phyloP scores from a whole-genome alignment of 1,140 invertebrate genomes.

The Ceratina japonica region DNA sequence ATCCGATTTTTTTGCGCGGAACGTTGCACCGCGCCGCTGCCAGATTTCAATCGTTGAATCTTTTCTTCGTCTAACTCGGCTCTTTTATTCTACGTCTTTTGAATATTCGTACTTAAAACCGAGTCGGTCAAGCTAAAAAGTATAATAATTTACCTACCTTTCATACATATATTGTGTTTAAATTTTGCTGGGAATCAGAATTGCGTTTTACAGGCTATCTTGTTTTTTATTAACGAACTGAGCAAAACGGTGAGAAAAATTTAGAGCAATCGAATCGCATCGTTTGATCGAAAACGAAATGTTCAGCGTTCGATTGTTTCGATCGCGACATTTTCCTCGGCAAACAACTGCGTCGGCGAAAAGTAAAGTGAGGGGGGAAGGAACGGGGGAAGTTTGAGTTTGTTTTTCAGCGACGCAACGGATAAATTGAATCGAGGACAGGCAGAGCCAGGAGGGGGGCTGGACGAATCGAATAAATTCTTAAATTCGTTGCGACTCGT shows the following conservation, averaged over 20 bases:
- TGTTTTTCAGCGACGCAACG: not conserved
- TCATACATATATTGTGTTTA: too few species aligned
- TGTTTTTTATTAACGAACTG: too few species aligned
- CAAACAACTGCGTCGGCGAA: not conserved
- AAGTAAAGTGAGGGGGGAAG: not conserved
- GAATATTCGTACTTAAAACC: too few species aligned
- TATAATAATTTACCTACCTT: too few species aligned
- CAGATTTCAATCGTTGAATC: too few species aligned
- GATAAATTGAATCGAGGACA: constrained; percentile 10
- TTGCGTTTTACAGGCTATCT: too few species aligned
- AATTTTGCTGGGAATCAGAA: too few species aligned
- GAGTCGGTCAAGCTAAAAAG: too few species aligned
- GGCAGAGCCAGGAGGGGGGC: not conserved
- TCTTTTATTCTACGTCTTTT: not conserved
- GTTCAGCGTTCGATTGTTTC: not conserved
- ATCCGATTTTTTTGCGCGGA: constrained; percentile 19
- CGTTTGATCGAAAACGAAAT: not conserved
- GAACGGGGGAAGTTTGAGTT: not conserved
- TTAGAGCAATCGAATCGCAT: constrained; percentile 1
- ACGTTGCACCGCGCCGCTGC: not conserved
- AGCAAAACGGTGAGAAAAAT: too few species aligned
- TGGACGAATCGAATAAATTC: constrained; percentile 19
- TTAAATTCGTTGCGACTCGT: not conserved
- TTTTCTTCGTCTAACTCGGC: not conserved
- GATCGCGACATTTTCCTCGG: not conserved